Percentiles rank a stretch among this genome's conserved stretches.
Evolutionary conservation across 2,888 invertebrate genomes (phyloP).

Genomic region (Euphydryas editha): DNA sequence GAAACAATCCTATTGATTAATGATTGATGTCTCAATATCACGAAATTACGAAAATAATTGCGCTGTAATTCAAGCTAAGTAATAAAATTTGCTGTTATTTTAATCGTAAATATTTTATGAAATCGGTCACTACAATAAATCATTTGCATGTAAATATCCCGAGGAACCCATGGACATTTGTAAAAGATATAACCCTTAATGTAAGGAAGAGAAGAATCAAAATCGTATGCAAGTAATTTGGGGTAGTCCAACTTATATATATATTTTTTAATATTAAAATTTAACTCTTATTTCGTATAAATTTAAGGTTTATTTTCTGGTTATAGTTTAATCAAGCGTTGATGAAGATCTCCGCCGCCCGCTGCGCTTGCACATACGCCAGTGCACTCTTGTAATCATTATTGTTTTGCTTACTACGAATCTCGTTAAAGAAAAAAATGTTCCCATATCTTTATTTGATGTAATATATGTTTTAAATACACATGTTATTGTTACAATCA

Average conservation of each 20-base stretch:
- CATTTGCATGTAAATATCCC: constrained; percentile 43
- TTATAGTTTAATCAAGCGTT: not conserved
- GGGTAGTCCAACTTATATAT: constrained; percentile 5
- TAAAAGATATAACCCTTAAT: not conserved
- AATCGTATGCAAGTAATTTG: not conserved
- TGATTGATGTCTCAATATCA: constrained; percentile 36
- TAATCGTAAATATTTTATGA: constrained; percentile 29
- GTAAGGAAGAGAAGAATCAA: not conserved
- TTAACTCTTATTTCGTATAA: not conserved
- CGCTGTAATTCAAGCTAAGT: constrained; percentile 26
- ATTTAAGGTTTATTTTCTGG: not conserved
- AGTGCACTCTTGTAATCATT: constrained; percentile 29
- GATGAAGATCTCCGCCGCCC: constrained; percentile 41
- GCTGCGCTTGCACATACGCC: constrained; percentile 33
- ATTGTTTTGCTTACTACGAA: constrained; percentile 28
- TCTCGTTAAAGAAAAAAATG: constrained; percentile 20
- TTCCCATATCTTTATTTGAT: constrained; percentile 4
- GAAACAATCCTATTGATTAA: constrained; percentile 12
- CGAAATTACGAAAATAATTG: constrained; percentile 29
- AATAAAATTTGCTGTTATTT: constrained; percentile 29
- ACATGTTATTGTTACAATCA: constrained; percentile 5
- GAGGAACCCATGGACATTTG: not conserved
- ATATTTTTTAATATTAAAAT: not conserved
- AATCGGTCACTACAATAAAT: constrained; percentile 40
- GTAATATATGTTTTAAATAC: not conserved